Evolutionary conservation across 2,797 vertebrate species (phyloP).

Genomic region (Smutsia temminckii): DNA sequence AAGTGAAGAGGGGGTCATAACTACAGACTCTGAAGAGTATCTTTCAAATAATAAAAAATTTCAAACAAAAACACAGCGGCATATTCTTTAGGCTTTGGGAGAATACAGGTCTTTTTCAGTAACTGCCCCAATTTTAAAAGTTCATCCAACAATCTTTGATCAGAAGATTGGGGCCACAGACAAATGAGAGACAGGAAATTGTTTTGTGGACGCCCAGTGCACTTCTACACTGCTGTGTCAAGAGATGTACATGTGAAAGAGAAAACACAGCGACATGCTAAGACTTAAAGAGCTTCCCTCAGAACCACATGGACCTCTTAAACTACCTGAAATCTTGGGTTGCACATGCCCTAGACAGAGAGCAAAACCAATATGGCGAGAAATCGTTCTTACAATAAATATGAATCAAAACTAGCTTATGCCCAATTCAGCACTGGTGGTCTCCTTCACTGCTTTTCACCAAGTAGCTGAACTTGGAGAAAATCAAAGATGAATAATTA

Average conservation of each 20-base stretch:
- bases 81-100: neutral
- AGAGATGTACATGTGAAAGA: neutral
- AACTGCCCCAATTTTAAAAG: neutral
- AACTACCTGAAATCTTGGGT: neutral
- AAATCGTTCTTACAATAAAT: neutral
- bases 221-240: neutral
- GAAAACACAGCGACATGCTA: neutral
- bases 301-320: neutral
- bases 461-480: neutral
- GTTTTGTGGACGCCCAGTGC: neutral
- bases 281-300: neutral
- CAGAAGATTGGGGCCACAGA: neutral
- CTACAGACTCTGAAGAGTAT: neutral
- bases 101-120: neutral
- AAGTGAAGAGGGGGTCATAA: neutral
- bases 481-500: neutral
- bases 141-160: neutral
- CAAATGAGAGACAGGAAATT: neutral
- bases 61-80: neutral
- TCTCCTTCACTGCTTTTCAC: neutral
- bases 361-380: neutral
- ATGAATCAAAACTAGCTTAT: neutral
- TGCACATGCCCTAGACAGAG: neutral
- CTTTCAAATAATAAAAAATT: neutral
- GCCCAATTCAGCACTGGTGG: neutral